Evolutionary conservation across 2,113 vertebrate genomes (phyloP).

Genomic region (Pteruthius melanotis): DNA sequence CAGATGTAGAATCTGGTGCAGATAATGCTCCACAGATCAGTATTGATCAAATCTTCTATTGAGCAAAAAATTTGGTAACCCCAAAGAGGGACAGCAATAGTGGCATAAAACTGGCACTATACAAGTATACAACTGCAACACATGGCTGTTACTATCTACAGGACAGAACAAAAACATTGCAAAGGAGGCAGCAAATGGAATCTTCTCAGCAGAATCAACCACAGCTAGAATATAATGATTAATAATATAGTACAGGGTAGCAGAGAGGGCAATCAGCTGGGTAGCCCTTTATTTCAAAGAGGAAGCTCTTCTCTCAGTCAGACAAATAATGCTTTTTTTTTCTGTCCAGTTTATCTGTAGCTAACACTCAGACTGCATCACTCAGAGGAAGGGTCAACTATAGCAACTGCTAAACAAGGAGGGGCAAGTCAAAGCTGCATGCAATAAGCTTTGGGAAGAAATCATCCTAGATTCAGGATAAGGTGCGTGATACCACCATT

Average conservation of each 20-base stretch:
- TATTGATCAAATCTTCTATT: background rate
- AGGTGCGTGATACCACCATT: background rate
- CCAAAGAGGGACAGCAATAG: background rate
- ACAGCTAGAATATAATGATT: background rate
- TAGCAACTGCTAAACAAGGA: background rate
- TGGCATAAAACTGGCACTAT: background rate
- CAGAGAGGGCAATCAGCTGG: background rate
- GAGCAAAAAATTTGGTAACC: background rate
- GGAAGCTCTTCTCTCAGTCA: background rate
- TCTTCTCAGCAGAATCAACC: background rate
- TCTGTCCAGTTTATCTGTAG: background rate
- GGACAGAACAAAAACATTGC: background rate
- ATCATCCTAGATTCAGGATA: background rate
- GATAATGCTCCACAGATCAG: background rate
- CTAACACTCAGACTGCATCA: background rate
- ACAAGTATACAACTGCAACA: background rate
- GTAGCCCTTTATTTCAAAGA: background rate
- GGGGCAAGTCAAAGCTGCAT: background rate
- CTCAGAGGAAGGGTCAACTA: background rate
- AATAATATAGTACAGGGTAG: background rate
- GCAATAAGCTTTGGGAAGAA: background rate
- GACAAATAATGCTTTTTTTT: background rate
- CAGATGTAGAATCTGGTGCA: background rate
- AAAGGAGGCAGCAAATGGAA: background rate
- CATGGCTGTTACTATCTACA: background rate